Conservation (phyloP, 2,113 vertebrate species). For the Anarhynchus alexandrinus region DNA sequence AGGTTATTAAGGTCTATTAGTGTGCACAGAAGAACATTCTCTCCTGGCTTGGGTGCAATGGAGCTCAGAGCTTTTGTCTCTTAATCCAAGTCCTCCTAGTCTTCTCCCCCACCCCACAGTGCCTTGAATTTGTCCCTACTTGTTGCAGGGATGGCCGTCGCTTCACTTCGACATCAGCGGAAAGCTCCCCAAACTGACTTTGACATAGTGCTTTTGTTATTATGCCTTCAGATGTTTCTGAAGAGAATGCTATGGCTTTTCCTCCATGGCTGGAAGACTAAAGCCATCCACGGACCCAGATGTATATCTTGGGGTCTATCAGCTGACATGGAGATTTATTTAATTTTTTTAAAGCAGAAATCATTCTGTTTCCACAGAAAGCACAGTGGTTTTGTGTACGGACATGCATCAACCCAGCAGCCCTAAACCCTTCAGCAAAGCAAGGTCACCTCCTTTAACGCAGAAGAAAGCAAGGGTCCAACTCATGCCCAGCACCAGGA, state of each 20-base stretch:
- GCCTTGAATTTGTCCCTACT: background rate
- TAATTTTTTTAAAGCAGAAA: background rate
- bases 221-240: background rate
- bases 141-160: background rate
- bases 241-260: background rate
- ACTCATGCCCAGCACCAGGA: background rate
- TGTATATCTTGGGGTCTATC: background rate
- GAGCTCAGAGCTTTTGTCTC: background rate
- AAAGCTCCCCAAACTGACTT: background rate
- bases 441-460: background rate
- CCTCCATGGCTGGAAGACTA: background rate
- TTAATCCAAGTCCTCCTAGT: background rate
- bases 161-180: fast-evolving
- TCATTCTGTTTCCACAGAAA: background rate
- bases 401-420: background rate
- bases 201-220: background rate
- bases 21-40: background rate
- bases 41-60: background rate
- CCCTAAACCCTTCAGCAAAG: background rate
- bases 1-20: slow-evolving; percentile 5
- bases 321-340: background rate
- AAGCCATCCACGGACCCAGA: background rate
- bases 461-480: background rate
- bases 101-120: background rate
- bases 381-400: fast-evolving